Conservation (phyloP, 2,888 invertebrate genomes). For the Chesias legatella region DNA sequence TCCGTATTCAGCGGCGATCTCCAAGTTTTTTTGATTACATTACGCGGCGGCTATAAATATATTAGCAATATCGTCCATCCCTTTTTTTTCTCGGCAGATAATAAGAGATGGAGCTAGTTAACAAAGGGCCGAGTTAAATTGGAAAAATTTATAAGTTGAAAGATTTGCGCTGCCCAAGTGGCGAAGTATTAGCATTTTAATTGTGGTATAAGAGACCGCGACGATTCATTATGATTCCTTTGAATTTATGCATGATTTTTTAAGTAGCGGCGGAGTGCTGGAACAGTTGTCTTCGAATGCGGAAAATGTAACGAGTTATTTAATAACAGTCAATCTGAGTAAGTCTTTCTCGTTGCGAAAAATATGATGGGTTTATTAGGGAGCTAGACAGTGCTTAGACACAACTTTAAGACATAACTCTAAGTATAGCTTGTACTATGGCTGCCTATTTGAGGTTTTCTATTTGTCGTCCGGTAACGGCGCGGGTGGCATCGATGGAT, state of each 20-base stretch:
- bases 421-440: no score
- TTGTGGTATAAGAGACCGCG: constrained; percentile 42
- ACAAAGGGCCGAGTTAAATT: constrained; percentile 53
- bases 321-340: no score
- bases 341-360: no score
- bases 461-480: no score
- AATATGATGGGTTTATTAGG: no score
- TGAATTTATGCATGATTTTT: constrained; percentile 39
- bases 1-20: constrained; percentile 16
- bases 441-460: no score
- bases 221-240: constrained; percentile 40
- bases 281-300: neutral
- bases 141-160: constrained; percentile 59
- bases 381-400: no score
- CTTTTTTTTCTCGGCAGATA: constrained; percentile 32
- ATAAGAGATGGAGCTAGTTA: constrained; percentile 40
- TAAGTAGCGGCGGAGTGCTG: constrained; percentile 15
- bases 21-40: constrained; percentile 24
- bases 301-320: no score
- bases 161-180: constrained; percentile 51
- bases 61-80: constrained; percentile 23
- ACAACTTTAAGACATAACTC: no score
- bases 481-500: no score
- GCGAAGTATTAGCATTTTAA: constrained; percentile 61
- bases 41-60: constrained; percentile 23